These are phyloP conservation scores for Hemichromis elongatus DNA, from an alignment of 2,113 vertebrate genomes.

Conservation along the genomic window DNA sequence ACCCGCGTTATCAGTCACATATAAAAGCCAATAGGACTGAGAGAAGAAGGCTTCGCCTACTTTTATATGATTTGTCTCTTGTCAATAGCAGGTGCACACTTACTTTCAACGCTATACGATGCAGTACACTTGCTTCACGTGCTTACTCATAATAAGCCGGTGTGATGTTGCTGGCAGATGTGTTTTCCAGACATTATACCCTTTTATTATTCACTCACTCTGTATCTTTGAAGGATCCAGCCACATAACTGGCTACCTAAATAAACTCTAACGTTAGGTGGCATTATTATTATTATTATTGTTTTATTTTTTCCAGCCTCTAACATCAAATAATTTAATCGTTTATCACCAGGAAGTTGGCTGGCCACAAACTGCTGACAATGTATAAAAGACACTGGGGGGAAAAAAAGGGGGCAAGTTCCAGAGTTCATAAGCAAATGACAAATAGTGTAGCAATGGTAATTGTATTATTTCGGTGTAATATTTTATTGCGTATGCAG, in stretches of 20 bases:
- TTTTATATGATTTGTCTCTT: background rate
- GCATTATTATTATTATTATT: rapidly evolving
- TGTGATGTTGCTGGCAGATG: background rate
- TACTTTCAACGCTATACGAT: background rate
- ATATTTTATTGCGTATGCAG: background rate
- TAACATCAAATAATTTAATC: background rate
- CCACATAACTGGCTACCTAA: background rate
- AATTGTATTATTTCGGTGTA: background rate
- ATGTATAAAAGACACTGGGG: background rate
- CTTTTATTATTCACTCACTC: background rate
- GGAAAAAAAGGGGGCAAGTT: background rate
- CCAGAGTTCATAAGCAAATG: background rate
- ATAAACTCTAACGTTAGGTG: background rate
- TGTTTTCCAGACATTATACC: background rate
- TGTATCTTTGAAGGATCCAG: background rate
- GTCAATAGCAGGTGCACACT: background rate
- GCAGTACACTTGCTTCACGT: background rate
- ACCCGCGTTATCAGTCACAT: slow-evolving; percentile 67
- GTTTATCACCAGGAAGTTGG: background rate
- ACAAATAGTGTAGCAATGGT: background rate
- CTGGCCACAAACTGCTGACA: background rate
- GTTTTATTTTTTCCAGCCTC: background rate
- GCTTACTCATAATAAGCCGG: background rate
- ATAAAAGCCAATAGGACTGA: slow-evolving; percentile 58
- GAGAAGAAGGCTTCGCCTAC: background rate